A percentile compares a stretch with the other conserved stretches of the same genome.
These are phyloP conservation scores for Epizoanthus scotinus DNA, from an alignment of 92 coral and sea anemone species.

Conservation along the genomic window DNA sequence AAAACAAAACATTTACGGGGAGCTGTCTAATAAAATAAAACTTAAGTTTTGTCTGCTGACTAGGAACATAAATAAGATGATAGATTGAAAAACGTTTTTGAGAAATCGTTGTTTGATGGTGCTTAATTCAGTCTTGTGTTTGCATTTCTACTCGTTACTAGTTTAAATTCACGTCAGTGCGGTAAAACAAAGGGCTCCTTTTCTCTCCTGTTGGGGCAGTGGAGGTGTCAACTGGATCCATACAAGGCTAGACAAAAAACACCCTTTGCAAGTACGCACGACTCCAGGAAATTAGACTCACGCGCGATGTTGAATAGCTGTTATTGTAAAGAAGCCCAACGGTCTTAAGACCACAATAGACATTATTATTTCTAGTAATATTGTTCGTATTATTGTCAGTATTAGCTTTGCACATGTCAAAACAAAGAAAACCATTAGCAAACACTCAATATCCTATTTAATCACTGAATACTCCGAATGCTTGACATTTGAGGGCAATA, in stretches of 20 bases:
- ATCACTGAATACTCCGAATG: background rate
- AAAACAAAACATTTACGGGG: too few relatives aligned
- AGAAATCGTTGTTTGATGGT: too few relatives aligned
- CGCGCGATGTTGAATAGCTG: background rate
- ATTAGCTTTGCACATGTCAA: conserved; percentile 5
- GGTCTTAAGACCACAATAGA: conserved; percentile 11
- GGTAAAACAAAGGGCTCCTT: background rate
- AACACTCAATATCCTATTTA: background rate
- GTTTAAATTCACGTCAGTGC: background rate
- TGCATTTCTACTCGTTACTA: too few relatives aligned
- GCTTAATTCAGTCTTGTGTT: too few relatives aligned
- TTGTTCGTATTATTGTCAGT: background rate
- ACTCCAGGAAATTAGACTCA: conserved; percentile 10
- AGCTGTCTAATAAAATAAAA: too few relatives aligned
- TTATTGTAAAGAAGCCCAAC: background rate
- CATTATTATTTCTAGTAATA: background rate
- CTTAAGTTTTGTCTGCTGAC: too few relatives aligned
- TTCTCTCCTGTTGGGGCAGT: conserved; percentile 1
- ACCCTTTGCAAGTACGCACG: conserved; percentile 1
- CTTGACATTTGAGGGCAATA: background rate
- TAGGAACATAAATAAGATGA: too few relatives aligned
- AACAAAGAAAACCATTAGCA: conserved; percentile 28
- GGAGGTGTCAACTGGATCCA: background rate
- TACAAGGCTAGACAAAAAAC: background rate
- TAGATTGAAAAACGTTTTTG: too few relatives aligned